These are phyloP conservation scores for Chrysopilus asiliformis DNA, from an alignment of 2,888 invertebrate species.

Conservation along the genomic window DNA sequence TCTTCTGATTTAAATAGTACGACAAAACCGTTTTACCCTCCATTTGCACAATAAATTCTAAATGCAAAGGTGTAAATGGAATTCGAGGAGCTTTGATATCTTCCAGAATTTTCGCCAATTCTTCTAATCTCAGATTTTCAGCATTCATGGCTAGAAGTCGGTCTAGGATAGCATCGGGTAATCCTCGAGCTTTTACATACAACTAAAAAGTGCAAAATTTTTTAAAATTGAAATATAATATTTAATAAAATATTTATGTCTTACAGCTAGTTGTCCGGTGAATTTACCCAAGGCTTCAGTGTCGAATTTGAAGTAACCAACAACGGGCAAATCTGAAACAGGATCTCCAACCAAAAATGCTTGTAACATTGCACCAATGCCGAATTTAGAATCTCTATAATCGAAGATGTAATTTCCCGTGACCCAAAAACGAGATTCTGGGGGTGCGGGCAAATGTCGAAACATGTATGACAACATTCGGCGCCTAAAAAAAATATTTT, in stretches of 20 bases:
- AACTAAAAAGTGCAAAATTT: slow-evolving; percentile 34
- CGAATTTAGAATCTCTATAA: slow-evolving; percentile 47
- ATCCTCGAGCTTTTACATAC: slow-evolving; percentile 41
- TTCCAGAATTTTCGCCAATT: slow-evolving; percentile 38
- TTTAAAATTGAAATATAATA: neutral
- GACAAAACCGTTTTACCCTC: slow-evolving; percentile 54
- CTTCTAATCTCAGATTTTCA: slow-evolving; percentile 40
- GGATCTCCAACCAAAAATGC: slow-evolving; percentile 51
- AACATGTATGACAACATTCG: slow-evolving; percentile 51
- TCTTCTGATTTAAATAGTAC: slow-evolving; percentile 50
- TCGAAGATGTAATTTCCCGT: slow-evolving; percentile 61
- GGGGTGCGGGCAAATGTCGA: slow-evolving; percentile 45
- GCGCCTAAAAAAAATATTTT: slow-evolving; percentile 45
- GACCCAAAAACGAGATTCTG: slow-evolving; percentile 45
- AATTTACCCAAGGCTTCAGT: slow-evolving; percentile 43
- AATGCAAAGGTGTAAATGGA: slow-evolving; percentile 42
- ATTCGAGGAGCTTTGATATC: slow-evolving; percentile 36
- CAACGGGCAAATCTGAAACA: slow-evolving; percentile 49
- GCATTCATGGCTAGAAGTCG: slow-evolving; percentile 36
- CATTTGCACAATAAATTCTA: slow-evolving; percentile 51
- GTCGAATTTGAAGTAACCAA: slow-evolving; percentile 42
- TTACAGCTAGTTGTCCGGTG: slow-evolving; percentile 44
- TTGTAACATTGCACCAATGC: slow-evolving; percentile 45
- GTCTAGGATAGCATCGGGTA: slow-evolving; percentile 38
- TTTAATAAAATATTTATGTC: neutral